Base-by-base conservation (phyloP, 2,888 invertebrate species). In the Amblyteles armatorius region DNA sequence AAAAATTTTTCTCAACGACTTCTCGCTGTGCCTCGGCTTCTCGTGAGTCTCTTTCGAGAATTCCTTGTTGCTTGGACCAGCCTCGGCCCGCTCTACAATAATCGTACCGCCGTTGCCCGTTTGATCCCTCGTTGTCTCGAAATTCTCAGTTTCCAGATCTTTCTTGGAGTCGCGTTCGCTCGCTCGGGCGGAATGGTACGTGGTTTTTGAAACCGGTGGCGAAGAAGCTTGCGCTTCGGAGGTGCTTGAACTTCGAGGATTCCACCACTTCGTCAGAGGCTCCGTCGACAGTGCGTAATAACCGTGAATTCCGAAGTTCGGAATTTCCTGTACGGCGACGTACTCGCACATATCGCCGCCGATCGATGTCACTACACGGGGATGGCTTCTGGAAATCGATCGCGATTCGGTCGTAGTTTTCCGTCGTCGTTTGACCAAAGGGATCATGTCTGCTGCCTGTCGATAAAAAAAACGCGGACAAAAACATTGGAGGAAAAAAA, bases 241-340 rank as follows among this genome's bases (percentile, higher is more conserved):
- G 0, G 29, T 11, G 0, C 1, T 29, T 16, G 22, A 48, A 36
- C n/a, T 48, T 16, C 16, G 52, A 44, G 82, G 74, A 76, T 79
- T 83, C 16, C 82, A 63, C 94, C 94, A 95, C 48, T 90, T 90
- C n/a, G 92, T 88, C 16, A 95, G 83, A 0, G 94, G 94, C 82
- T 94, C 94, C 22, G 90, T 92, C 9, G 95, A 95, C 67, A 94
- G 90, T 0, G 95, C 95, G 87, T 94, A 95, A 87, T 94, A 95
- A n/a, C 94, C 94, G 79, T 95, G 95, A 16, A 94, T 92, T 1
- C 95, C 95, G 89, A 94, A 95, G 81, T 94, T 91, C 48, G 94
- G 94, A 80, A 95, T 94, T 86, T 94, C 93, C 87, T 95, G 95
- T 26, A 94, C 92, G 0, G 94, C 94, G 0, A 94, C 94, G 89